A percentile compares a stretch with the other conserved stretches of the same genome.
Evolutionary conservation across 1,140 invertebrate species (phyloP).

Genomic region (Cataglyphis hispanica): DNA sequence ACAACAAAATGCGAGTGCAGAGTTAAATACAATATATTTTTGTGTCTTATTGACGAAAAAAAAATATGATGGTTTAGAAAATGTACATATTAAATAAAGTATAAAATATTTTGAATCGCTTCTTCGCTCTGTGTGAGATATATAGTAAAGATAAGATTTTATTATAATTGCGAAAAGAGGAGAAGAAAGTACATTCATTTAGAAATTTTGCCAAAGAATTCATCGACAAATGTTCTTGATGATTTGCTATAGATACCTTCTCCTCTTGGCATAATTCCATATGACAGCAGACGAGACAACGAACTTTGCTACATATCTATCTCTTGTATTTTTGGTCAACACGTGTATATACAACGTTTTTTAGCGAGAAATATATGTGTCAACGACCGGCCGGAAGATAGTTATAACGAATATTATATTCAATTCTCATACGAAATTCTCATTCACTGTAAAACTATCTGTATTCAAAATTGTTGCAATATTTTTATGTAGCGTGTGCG

Average conservation of each 20-base stretch:
- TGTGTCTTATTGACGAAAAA: background rate
- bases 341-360: background rate
- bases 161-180: background rate
- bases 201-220: background rate
- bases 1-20: background rate
- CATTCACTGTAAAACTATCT: background rate
- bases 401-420: background rate
- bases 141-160: background rate
- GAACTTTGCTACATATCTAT: constrained; percentile 67
- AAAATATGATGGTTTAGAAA: background rate
- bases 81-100: too few species aligned
- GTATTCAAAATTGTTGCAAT: background rate
- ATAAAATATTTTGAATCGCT: too few species aligned
- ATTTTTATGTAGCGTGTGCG: background rate
- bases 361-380: constrained; percentile 16
- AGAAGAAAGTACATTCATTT: background rate
- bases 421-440: background rate
- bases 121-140: too few species aligned
- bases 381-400: background rate
- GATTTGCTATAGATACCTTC: background rate
- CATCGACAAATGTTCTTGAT: background rate
- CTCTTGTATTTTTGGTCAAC: constrained; percentile 64
- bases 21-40: background rate
- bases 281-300: constrained; percentile 66
- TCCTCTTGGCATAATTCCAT: constrained; percentile 68